Base-by-base conservation (phyloP, 2,888 invertebrate species). In the Eupeodes latifasciatus region DNA sequence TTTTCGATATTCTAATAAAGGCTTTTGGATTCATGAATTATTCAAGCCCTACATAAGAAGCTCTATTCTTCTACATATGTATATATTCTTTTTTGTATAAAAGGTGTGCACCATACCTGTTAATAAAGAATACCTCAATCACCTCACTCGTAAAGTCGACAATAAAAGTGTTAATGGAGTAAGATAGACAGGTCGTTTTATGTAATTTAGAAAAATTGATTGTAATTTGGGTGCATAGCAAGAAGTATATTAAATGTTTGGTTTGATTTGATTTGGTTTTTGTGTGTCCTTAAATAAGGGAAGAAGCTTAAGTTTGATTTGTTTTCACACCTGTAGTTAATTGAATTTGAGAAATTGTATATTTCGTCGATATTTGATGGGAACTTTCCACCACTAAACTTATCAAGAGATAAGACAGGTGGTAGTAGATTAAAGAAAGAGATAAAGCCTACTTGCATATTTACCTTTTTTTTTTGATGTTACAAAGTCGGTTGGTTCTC, bases 1-100 rank as follows among this genome's bases (percentile, higher is more conserved):
- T 19, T 66, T 72, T 49, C 72, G 47, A 72, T 72, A 49, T 57
- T 53, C 40, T 27, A 61, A 14, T 40, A n/a, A 59, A 72, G 59
- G 72, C 59, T n/a, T 27, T 59, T 49, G 47, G n/a, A 72, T 72
- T 72, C 72, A 72, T 72, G 72, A 72, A 72, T 72, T 47, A 72
- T 72, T 72, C 72, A 72, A 49, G 34, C n/a, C 34, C 2, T 59
- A 27, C 3, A 27, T 3, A 27, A 49, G n/a, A 4, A 64, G 36
- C 27, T 27, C 27, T 27, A 27, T 27, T 27, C 27, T 27, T 3
- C 27, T 27, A 27, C 3, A 2, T 27, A 3, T 27, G 12, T 69
- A 49, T 27, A 16, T 69, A 49, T 67, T 72, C 14, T 71, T 14
- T 44, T 49, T 14, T 47, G 27, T 49, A 61, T 1, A 12, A 1